Base-by-base conservation (phyloP, 2,888 invertebrate genomes). In the Rotaria macrura region DNA sequence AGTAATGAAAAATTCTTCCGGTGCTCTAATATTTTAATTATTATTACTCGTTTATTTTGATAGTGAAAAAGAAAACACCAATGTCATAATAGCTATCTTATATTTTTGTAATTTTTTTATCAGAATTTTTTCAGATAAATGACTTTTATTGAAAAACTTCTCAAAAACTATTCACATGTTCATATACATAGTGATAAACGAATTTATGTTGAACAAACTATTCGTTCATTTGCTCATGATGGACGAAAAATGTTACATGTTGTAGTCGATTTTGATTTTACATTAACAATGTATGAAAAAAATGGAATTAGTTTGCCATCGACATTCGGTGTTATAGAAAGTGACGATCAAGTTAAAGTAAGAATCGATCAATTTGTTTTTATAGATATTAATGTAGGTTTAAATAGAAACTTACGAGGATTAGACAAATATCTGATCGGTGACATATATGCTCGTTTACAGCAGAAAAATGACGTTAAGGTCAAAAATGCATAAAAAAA, bases 241-340 rank as follows among this genome's bases (percentile, higher is more conserved):
- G 94, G 94, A 14, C 90, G 92, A 43, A 91, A 92, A n/a, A 93
- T 93, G 87, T 91, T 95, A 9, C 92, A 96, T 93, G 92, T 96
- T 54, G 94, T 96, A 0, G 94, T 95, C 0, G 96, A 96, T 91
- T 96, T 96, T 90, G 96, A 96, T 90, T 93, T 93, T 88, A 96
- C 96, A 1, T 91, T 96, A 84, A 95, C 96, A 10, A 89, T 89
- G 85, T 89, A 88, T 87, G 85, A 85, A 23, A 87, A 88, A 34
- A 84, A 88, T 57, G 87, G 87, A 40, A 84, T 87, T 34, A 87
- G 86, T 52, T 87, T 88, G 87, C 86, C 87, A 86, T 74, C 84
- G 25, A 72, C 85, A 52, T 84, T 84, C 83, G 84, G 54, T 79
- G 72, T 54, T 72, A 10, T 55, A 14, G 54, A 55, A 40, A 2